Evolutionary conservation across 1,140 invertebrate species (phyloP), one percentile per base, ranked within the genome.

Genomic region (Geopemphigus sp.): DNA sequence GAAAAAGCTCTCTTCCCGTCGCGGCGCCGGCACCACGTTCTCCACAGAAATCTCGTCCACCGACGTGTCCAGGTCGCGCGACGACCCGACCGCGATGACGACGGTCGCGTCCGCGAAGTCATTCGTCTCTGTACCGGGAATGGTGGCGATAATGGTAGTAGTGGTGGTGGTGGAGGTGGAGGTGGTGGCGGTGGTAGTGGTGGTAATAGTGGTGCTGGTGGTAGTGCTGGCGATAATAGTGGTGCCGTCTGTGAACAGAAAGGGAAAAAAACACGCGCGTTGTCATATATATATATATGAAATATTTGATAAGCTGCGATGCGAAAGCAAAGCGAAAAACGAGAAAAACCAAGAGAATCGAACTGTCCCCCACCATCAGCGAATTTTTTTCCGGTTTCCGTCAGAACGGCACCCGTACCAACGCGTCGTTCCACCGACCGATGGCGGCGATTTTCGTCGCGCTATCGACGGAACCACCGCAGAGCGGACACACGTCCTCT

Each of bases 1-100:
- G 84, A 91, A 90, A 83, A 92, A 91, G 39, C 74, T n/a, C 5
- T 78, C 74, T 61, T 63, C 74, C 14, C 74, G 74, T 26, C 57
- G 56, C 8, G 74, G 74, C 32, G 32, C 3, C 32, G 32, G 32
- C 32, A 39, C 32, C 26, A 78, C 57, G 15, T 78, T 78, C 19
- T 78, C 74, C 10, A 78, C 57, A 4, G 74, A 78, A 32, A 78
- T 78, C 11, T 78, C 74, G 26, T 78, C 74, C 15, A 78, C 24
- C 1, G 54, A 78, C 14, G 74, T 50, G 57, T 78, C 74, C 6
- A 78, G 32, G 22, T 78, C 74, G 19, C 39, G 24, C 5, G 24
- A 59, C 32, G 5, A 39, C 32, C 8, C 54, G 1, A 29, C 15
- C n/a, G 56, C 50, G 32, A 19, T 11, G 11, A 8, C 53, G 5